Percentiles rank a stretch among this genome's conserved stretches.
These are phyloP conservation scores for Oncorhynchus masou DNA, from an alignment of 2,113 vertebrate species.

Conservation along the genomic window DNA sequence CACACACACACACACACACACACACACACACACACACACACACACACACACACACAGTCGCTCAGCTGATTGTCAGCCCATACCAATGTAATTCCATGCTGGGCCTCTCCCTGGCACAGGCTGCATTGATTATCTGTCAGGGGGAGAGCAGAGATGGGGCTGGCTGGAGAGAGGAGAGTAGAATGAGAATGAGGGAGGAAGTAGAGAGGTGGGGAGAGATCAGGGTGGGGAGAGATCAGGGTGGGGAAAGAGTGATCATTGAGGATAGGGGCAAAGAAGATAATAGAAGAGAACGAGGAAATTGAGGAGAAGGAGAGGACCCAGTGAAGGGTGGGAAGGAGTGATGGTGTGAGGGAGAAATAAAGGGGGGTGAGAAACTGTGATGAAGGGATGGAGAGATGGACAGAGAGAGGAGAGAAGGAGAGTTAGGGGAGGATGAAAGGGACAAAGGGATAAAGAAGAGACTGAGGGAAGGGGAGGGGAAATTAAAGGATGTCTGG, in stretches of 20 bases:
- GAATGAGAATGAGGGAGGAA: conserved; percentile 25
- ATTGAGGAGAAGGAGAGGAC: conserved; percentile 11
- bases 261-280: not conserved
- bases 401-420: not conserved
- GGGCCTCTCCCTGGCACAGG: conserved; percentile 15
- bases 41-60: not conserved
- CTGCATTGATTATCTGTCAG: conserved; percentile 49
- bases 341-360: not conserved
- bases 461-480: not conserved
- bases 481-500: not conserved
- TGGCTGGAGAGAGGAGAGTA: conserved; percentile 1
- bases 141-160: not conserved
- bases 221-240: too few species aligned
- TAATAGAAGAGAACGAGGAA: not conserved
- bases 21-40: too few species aligned
- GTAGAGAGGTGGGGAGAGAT: not conserved
- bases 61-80: not conserved
- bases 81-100: conserved; percentile 44
- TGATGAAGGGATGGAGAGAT: not conserved
- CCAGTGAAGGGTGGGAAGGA: not conserved
- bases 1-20: too few species aligned
- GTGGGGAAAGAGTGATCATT: not conserved
- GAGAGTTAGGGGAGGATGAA: not conserved
- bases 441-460: not conserved
- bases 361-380: not conserved